These are phyloP conservation scores for Didymodactylos carnosus DNA, from an alignment of 2,888 invertebrate species.

Conservation along the genomic window DNA sequence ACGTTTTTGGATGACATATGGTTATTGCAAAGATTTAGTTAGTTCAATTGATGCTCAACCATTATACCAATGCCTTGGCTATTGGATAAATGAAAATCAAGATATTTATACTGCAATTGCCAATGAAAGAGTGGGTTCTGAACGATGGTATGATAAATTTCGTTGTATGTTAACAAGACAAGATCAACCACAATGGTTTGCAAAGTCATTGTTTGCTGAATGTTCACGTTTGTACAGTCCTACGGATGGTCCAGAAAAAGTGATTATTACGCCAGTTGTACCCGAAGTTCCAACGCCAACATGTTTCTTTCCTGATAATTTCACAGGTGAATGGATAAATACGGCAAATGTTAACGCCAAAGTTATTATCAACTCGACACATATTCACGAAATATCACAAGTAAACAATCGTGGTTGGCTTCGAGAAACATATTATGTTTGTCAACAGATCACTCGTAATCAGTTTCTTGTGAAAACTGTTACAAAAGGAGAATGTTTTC, in stretches of 20 bases:
- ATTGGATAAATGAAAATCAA: constrained; percentile 10
- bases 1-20: constrained; percentile 11
- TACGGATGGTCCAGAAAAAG: constrained; percentile 8
- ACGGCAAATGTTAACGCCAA: constrained; percentile 90
- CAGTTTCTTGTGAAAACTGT: constrained; percentile 84
- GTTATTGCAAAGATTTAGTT: constrained; percentile 4
- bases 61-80: constrained; percentile 7
- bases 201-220: constrained; percentile 9
- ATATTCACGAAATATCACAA: constrained; percentile 85
- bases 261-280: constrained; percentile 5
- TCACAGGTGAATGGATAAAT: constrained; percentile 83
- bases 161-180: constrained; percentile 11
- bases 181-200: constrained; percentile 13
- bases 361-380: constrained; percentile 63
- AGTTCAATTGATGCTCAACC: constrained; percentile 5
- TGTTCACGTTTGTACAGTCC: constrained; percentile 8
- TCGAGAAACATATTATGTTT: constrained; percentile 69
- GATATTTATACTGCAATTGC: constrained; percentile 10
- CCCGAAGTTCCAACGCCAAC: constrained; percentile 3
- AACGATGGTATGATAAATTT: constrained; percentile 13
- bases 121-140: constrained; percentile 7
- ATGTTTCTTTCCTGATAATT: constrained; percentile 52
- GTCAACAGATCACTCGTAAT: constrained; percentile 70
- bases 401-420: constrained; percentile 32
- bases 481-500: constrained; percentile 74